Base-by-base conservation (phyloP, 2,888 invertebrate species). In the Drosophila anceps region DNA sequence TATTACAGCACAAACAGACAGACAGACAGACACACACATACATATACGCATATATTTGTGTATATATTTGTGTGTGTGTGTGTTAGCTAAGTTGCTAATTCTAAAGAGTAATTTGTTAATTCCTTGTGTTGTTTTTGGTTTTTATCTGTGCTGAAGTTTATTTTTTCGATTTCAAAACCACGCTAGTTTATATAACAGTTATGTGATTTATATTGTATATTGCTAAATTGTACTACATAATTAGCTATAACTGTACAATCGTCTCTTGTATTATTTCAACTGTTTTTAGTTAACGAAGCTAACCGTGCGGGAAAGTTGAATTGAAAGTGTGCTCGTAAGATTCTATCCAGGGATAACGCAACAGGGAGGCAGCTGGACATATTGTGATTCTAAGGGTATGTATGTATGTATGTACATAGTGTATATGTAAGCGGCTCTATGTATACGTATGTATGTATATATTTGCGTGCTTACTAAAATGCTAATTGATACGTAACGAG, bases 61-160 rank as follows among this genome's bases (percentile, higher is more conserved):
- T 10, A 51, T 33, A 51, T 18, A 58, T 43, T 27, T 24, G 31
- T 55, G 46, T 74, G 31, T 43, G 20, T 24, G 31, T 55, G 46
- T 74, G 31, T 54, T 53, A 67, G 53, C 35, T n/a, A 66, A 66
- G 24, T 74, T 44, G 68, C 73, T 73, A 72, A 79, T 74, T 74
- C 55, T 64, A 48, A 55, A 53, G 35, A 66, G 58, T 51, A 48
- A 62, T 50, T 70, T 57, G 57, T 44, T 54, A 59, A 46, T 71
- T 48, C 37, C n/a, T 37, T 50, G 44, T 61, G 63, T 48, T 54
- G n/a, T n/a, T n/a, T n/a, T n/a, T n/a, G n/a, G n/a, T 35, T 55
- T 57, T 41, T 44, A 51, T 58, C 39, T 46, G 51, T 33, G 48
- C 18, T 55, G 18, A 62, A 70, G 27, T 27, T 31, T 35, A 59